Evolutionary conservation across 1,140 invertebrate genomes (phyloP).

Genomic region (Sarcophaga peregrina): DNA sequence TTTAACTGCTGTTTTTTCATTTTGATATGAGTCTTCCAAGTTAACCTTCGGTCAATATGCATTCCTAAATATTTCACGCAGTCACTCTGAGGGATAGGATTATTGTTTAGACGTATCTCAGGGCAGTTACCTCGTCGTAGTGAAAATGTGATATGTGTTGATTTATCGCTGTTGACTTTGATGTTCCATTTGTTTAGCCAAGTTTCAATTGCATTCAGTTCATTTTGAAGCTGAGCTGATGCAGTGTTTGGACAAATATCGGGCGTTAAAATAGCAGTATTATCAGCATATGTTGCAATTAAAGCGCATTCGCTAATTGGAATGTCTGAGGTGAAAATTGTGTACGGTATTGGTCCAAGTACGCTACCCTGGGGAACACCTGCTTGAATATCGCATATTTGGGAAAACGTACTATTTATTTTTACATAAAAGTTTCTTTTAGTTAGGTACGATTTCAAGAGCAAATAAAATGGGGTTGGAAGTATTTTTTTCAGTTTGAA

Average conservation of each 20-base stretch:
- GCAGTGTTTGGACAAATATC: not conserved
- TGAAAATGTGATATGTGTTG: not conserved
- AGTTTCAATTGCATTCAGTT: conserved; percentile 6
- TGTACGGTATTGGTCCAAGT: conserved; percentile 21
- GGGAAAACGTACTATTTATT: not conserved
- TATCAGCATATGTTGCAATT: conserved; percentile 35
- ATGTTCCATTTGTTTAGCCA: conserved; percentile 33
- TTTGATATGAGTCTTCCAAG: conserved; percentile 27
- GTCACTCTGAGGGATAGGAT: not conserved
- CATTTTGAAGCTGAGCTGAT: conserved; percentile 1
- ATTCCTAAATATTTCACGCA: conserved; percentile 24
- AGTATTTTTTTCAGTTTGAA: too few species aligned
- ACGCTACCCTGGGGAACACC: conserved; percentile 24
- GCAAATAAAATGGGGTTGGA: too few species aligned
- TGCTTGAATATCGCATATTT: not conserved
- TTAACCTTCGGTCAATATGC: not conserved
- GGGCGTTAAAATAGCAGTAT: conserved; percentile 3
- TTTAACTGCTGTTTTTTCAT: not conserved
- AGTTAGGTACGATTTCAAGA: too few species aligned
- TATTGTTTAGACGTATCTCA: not conserved
- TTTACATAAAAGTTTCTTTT: too few species aligned
- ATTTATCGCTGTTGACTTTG: not conserved
- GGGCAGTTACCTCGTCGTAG: conserved; percentile 7
- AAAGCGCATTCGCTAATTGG: not conserved
- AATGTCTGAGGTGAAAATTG: conserved; percentile 25